Base-by-base conservation (phyloP, 2,113 vertebrate species). In the Nycticebus coucang region DNA sequence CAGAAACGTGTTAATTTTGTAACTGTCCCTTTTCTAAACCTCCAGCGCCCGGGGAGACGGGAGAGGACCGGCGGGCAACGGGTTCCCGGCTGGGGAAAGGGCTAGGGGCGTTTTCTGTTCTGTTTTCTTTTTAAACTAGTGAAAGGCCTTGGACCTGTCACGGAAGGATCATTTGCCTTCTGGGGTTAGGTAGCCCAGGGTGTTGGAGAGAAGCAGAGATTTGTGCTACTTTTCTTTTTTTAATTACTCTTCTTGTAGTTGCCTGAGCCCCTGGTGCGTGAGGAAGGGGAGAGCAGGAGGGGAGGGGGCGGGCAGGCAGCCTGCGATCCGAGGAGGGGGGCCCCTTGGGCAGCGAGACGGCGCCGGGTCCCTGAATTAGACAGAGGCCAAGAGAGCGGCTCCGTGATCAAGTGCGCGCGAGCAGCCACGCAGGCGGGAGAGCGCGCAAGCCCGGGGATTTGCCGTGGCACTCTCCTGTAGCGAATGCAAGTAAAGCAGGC, bases 381-480 rank as follows among this genome's bases (percentile, higher is more conserved):
- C 84, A 0, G 88, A 75, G 91, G 93, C 95, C 62, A 66, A 11
- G 82, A 91, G 82, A 96, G 94, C 8, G 71, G 95, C 97, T 98
- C 97, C 99, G 99, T 99, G 99, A 98, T 99, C 98, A 99, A 99
- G 99, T 98, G 98, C 95, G 68, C 97, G 95, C 97, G 95, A 98
- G 94, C 98, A 96, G 97, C 98, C 99, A 98, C 98, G 99, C 98
- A 98, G 98, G 98, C 98, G 98, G 98, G 98, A 98, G 98, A 98
- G 99, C 98, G 97, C 97, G 96, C 98, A 96, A 97, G 98, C 99
- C 98, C 97, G 82, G 98, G 98, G 99, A 99, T 99, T 99, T 99
- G 98, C 71, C 98, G 88, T 89, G 98, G 99, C 98, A 97, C 98
- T 98, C 98, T 98, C 98, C 98, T 98, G 98, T 97, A 98, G 98